phyloP scores from a whole-genome alignment of 2,113 vertebrate species.

The Astatoreochromis straeleni region DNA sequence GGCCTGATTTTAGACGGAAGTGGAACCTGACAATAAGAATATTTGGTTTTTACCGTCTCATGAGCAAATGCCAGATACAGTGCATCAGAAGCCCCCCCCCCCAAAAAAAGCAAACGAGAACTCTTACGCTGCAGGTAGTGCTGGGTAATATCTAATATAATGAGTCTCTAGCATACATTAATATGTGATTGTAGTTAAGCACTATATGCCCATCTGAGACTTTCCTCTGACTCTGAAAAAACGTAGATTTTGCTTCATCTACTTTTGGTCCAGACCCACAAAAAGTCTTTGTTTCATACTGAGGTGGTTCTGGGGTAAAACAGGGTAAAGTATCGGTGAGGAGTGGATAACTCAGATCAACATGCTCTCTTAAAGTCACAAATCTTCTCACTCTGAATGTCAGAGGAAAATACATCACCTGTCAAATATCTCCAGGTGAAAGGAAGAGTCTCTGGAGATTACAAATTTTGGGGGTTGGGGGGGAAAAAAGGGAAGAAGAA shows the following conservation, averaged over 20 bases:
- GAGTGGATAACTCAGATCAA: neutral
- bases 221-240: neutral
- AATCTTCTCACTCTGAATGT: constrained; percentile 59
- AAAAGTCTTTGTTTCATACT: neutral
- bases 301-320: neutral
- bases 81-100: neutral
- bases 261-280: constrained; percentile 9
- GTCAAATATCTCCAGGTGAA: constrained; percentile 14
- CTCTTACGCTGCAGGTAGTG: neutral
- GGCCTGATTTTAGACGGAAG: neutral
- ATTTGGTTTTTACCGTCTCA: neutral
- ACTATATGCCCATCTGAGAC: neutral
- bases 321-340: neutral
- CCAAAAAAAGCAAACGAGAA: neutral
- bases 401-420: constrained; percentile 48
- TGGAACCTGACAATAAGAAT: neutral
- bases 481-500: neutral
- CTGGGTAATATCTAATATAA: neutral
- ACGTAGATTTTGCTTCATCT: neutral
- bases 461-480: neutral
- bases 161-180: neutral
- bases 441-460: constrained; percentile 10
- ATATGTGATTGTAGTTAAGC: neutral
- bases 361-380: neutral
- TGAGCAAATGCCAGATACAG: neutral